Conservation (phyloP, 23 tunicate genomes). For the Styela clava region DNA sequence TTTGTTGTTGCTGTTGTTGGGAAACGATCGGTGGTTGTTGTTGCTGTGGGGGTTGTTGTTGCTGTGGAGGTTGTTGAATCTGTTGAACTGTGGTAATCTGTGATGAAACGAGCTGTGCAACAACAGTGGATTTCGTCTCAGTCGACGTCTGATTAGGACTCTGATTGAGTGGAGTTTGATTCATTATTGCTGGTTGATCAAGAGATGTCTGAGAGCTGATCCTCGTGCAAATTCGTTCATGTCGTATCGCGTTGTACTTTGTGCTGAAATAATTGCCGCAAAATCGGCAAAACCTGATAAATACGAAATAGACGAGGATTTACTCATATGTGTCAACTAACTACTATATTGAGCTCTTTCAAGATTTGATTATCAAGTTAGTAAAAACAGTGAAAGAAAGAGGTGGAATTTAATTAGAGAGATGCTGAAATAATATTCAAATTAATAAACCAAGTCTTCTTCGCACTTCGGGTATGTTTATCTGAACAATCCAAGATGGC, state of each 20-base stretch:
- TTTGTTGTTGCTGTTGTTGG: slow-evolving; percentile 30
- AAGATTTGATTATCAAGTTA: too few relatives aligned
- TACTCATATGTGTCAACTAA: background rate
- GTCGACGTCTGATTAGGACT: background rate
- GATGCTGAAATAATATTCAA: too few relatives aligned
- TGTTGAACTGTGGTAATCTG: background rate
- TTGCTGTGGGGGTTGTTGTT: slow-evolving; percentile 40
- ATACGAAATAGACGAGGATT: background rate
- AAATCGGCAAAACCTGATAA: slow-evolving; percentile 79
- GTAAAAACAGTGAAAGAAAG: too few relatives aligned
- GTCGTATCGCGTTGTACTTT: slow-evolving; percentile 89
- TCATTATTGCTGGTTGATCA: background rate
- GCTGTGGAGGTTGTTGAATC: background rate
- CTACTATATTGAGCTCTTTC: too few relatives aligned
- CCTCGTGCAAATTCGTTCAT: slow-evolving; percentile 81
- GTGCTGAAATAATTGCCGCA: slow-evolving; percentile 92
- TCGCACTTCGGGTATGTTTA: too few relatives aligned
- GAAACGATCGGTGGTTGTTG: slow-evolving; percentile 30
- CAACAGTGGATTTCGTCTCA: background rate
- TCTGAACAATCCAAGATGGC: too few relatives aligned
- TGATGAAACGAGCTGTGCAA: background rate
- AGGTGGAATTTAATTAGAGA: too few relatives aligned
- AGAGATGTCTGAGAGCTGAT: slow-evolving; percentile 13
- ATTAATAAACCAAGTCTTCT: too few relatives aligned
- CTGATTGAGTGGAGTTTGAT: background rate